Percentiles rank a stretch among this genome's conserved stretches.
Conservation (phyloP, 2,113 vertebrate genomes). For the Columba livia region DNA sequence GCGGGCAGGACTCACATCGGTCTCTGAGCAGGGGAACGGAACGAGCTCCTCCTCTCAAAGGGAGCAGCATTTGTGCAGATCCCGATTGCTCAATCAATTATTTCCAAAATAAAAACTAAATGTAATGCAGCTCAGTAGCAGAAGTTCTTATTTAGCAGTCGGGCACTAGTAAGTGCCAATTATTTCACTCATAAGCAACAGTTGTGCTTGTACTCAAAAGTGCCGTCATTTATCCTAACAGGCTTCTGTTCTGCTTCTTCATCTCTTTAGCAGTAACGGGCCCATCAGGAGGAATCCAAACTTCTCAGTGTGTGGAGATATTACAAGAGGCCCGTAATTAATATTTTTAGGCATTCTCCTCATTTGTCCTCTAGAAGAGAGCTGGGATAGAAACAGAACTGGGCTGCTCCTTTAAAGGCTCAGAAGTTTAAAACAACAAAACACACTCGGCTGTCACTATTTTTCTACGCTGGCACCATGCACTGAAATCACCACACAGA, state of each 20-base stretch:
- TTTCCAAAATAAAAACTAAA: constrained; percentile 2
- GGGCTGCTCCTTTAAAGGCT: background rate
- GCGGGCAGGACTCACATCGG: background rate
- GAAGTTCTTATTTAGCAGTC: background rate
- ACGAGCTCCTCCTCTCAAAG: rapidly evolving
- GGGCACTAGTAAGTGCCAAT: background rate
- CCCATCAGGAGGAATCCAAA: background rate
- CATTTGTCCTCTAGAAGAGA: background rate
- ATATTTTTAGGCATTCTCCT: background rate
- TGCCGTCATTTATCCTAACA: background rate
- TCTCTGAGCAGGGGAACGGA: background rate
- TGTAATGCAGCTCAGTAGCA: background rate
- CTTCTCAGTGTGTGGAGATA: background rate
- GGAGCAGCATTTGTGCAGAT: background rate
- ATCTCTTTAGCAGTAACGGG: background rate
- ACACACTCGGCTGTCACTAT: background rate
- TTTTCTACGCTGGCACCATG: background rate
- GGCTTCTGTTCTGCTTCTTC: background rate
- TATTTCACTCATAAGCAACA: background rate
- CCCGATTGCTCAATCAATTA: background rate
- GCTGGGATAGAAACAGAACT: background rate
- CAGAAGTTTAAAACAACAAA: background rate
- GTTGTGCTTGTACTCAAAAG: background rate
- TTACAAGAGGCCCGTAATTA: background rate
- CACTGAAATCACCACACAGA: background rate